Conservation (phyloP, 2,113 vertebrate genomes). For the Gymnogyps californianus region DNA sequence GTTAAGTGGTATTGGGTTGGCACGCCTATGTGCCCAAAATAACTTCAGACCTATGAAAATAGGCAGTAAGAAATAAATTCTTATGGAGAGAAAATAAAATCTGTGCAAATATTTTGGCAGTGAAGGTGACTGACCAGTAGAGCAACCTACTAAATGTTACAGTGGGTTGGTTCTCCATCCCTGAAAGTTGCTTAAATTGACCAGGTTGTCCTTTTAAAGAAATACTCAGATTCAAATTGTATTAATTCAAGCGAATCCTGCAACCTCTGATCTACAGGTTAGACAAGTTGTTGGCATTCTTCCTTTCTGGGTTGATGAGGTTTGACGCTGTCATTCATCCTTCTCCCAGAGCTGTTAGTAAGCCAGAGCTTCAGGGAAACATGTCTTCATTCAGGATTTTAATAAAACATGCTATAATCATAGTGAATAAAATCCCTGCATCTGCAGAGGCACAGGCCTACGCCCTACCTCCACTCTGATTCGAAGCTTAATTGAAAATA, state of each 20-base stretch:
- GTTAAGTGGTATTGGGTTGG: neutral
- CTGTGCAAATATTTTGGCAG: conserved; percentile 36
- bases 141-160: neutral
- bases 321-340: neutral
- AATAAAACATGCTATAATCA: neutral
- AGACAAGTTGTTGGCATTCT: neutral
- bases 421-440: neutral
- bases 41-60: conserved; percentile 20
- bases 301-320: neutral
- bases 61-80: neutral
- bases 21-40: neutral
- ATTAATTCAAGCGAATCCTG: neutral
- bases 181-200: neutral
- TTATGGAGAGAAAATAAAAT: neutral
- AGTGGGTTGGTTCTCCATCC: neutral
- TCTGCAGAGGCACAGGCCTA: neutral
- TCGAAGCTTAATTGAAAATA: neutral
- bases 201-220: neutral
- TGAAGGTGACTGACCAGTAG: conserved; percentile 11
- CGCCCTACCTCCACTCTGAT: neutral
- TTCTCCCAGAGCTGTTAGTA: neutral
- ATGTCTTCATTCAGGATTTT: neutral
- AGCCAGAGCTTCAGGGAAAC: neutral
- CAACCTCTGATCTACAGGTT: conserved; percentile 31
- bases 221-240: neutral